These are phyloP conservation scores for Ramphastos sulfuratus DNA, from an alignment of 2,113 vertebrate genomes.

Conservation along the genomic window DNA sequence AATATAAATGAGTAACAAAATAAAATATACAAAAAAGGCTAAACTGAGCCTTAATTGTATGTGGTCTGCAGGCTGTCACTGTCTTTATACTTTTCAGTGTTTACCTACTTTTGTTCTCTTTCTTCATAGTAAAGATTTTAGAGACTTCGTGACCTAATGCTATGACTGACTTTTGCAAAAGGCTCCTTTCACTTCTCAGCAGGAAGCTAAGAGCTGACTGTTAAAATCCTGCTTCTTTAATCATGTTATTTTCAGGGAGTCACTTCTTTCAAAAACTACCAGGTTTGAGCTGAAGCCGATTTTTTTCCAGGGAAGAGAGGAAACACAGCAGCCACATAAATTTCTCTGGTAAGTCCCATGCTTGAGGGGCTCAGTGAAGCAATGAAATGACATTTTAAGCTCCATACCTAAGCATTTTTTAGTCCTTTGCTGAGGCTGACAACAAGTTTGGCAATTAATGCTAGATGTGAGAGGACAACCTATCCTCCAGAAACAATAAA, in stretches of 20 bases:
- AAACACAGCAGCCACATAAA: background rate
- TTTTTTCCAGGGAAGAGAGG: background rate
- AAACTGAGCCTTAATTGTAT: background rate
- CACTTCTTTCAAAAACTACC: background rate
- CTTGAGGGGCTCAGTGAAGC: background rate
- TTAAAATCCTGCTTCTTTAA: background rate
- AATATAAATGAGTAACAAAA: background rate
- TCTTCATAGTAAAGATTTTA: background rate
- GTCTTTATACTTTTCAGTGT: background rate
- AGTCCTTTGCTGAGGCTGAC: background rate
- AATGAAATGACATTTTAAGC: background rate
- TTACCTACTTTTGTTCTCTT: background rate
- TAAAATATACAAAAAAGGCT: background rate
- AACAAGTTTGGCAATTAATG: background rate
- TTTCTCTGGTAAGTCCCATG: background rate
- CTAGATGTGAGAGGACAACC: background rate
- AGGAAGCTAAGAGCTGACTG: background rate
- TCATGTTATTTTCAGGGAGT: background rate
- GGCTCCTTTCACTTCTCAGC: background rate
- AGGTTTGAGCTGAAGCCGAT: background rate
- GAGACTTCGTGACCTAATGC: background rate
- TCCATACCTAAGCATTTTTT: background rate
- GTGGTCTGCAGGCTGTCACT: background rate
- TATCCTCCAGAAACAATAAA: background rate
- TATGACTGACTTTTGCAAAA: background rate